These are phyloP conservation scores for Lottia gigantea DNA, from an alignment of 2,888 invertebrate genomes.

Conservation along the genomic window DNA sequence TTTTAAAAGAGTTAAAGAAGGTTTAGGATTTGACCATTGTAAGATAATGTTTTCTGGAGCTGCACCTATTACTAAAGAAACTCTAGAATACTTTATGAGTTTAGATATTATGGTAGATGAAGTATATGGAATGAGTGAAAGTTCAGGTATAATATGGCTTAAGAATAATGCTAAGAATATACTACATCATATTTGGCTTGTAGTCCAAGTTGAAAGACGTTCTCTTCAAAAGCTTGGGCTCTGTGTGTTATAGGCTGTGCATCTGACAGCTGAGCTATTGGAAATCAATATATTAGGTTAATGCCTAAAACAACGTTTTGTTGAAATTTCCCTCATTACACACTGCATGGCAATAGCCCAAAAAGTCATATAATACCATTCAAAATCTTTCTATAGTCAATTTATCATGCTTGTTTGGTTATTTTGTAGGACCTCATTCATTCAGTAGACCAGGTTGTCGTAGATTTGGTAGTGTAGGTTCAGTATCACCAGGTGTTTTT, in stretches of 20 bases:
- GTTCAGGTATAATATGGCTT: slow-evolving; percentile 44
- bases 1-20: slow-evolving; percentile 81
- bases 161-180: background rate
- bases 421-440: slow-evolving; percentile 78
- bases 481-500: slow-evolving; percentile 76
- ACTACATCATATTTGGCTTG: background rate
- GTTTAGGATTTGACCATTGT: slow-evolving; percentile 82
- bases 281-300: too few relatives aligned
- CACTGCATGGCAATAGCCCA: too few relatives aligned
- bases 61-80: slow-evolving; percentile 85
- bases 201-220: too few relatives aligned
- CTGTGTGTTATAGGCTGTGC: too few relatives aligned
- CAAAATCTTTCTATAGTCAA: too few relatives aligned
- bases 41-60: slow-evolving; percentile 80
- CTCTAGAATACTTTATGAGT: slow-evolving; percentile 88
- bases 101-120: slow-evolving; percentile 86
- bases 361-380: background rate
- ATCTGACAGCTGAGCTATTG: too few relatives aligned
- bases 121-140: slow-evolving; percentile 76
- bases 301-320: too few relatives aligned
- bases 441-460: slow-evolving; percentile 70
- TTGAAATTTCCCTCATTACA: too few relatives aligned
- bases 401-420: background rate
- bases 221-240: too few relatives aligned
- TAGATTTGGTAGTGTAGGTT: slow-evolving; percentile 79